Base-by-base conservation (phyloP, 1,140 invertebrate species). In the Mya arenaria region DNA sequence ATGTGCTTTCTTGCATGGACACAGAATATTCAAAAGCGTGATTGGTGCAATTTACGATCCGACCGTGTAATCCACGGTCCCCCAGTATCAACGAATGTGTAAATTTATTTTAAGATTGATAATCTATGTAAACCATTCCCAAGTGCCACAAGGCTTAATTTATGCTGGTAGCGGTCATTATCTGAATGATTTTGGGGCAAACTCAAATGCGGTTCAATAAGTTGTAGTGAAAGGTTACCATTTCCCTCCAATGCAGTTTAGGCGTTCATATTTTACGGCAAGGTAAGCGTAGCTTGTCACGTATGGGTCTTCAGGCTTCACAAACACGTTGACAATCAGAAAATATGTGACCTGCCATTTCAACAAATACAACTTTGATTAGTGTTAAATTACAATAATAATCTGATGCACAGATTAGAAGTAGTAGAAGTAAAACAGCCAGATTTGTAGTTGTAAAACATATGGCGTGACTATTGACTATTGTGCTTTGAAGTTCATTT, bases 281-380 rank as follows among this genome's bases (percentile, higher is more conserved):
- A 90, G 82, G 68, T 88, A 90, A 32, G 72, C 71, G 37, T 84
- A 90, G 58, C 88, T 87, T 39, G 82, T 88, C 0, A 90, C 28
- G 65, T 89, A 89, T n/a, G 88, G 85, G 13, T 86, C 79, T 34
- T 72, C 60, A n/a, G 89, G 89, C 55, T 77, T 75, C 10, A 72
- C 52, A 30, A 88, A 32, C 25, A 81, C 56, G 55, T 89, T 84
- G 10, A 89, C 85, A 5, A 89, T 55, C 25, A 90, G 13, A 30
- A 84, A 73, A 56, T 90, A 90, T 19, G 89, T 25, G n/a, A 86
- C 63, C 89, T 90, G 69, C n/a, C n/a, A n/a, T n/a, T n/a, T n/a
- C n/a, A n/a, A n/a, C n/a, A n/a, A n/a, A n/a, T n/a, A n/a, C n/a
- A n/a, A n/a, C n/a, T n/a, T n/a, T n/a, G n/a, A n/a, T n/a, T n/a